Base-by-base conservation (phyloP, 2,888 invertebrate genomes). In the Parnassius mnemosyne region DNA sequence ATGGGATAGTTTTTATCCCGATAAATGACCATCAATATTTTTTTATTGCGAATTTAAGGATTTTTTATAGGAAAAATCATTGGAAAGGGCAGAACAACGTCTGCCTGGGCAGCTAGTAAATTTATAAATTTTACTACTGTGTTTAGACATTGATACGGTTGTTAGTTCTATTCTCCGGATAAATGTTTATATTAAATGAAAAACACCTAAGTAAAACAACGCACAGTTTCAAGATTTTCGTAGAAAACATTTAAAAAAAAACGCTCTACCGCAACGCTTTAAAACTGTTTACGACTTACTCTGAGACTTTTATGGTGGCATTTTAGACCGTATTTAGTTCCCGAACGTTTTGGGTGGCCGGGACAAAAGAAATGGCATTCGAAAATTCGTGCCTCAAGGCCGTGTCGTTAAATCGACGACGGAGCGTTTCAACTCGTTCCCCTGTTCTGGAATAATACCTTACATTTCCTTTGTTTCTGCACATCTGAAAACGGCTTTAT, bases 281-380 rank as follows among this genome's bases (percentile, higher is more conserved):
- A 65, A 68, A 66, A 60, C 55, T 58, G 69, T 68, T 83, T 76
- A 84, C 81, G 80, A 75, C 71, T 75, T 74, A 74, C 77, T 79
- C 74, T 70, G 71, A 34, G 66, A 68, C n/a, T 77, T 81, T 79
- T 79, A 77, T 71, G 72, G 76, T 70, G 77, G 75, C 70, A 78
- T 78, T 80, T 81, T 78, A 74, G 73, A 69, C 57, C 63, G 57
- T 44, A 50, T 51, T 60, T 60, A 56, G 62, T 62, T 64, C 55
- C 57, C 51, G 51, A 25, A 43, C 58, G 61, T 61, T 65, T 59
- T 69, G 73, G 71, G 69, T 71, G 69, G 71, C 66, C 68, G 60
- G 65, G 61, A 69, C 68, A 68, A 69, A 63, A 50, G 66, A n/a
- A 51, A 43, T 13, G 52, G 58, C 16, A 11, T 34, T 50, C 44